phyloP scores from a whole-genome alignment of 1,140 invertebrate genomes.

The Bombus cullumanus region DNA sequence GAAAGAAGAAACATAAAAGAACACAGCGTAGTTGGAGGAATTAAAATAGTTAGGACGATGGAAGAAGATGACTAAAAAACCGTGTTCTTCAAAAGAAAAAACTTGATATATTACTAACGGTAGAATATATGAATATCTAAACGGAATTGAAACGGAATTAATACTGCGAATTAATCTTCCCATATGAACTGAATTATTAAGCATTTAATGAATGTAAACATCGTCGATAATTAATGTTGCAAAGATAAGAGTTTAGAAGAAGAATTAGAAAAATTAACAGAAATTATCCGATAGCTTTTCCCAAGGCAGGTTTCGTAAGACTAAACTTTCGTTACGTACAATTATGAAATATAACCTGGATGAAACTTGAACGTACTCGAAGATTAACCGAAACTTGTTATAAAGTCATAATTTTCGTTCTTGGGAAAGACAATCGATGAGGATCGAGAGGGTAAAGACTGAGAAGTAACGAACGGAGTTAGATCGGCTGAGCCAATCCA shows the following conservation, averaged over 20 bases:
- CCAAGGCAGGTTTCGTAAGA: not conserved
- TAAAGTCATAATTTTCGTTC: not conserved
- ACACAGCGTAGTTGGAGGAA: not conserved
- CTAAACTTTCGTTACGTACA: not conserved
- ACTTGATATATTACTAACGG: not conserved
- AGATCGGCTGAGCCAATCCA: conserved; percentile 24
- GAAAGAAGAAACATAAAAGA: not conserved
- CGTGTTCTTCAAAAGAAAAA: no score
- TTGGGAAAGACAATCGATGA: not conserved
- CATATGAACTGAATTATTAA: not conserved
- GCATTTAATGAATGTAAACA: not conserved
- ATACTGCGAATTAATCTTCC: not conserved
- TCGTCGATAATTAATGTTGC: not conserved
- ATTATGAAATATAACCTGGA: not conserved
- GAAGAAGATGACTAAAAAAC: no score
- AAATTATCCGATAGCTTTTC: not conserved
- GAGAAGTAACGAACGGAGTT: conserved; percentile 21
- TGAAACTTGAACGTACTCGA: not conserved
- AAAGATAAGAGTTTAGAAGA: not conserved
- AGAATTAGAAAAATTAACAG: not conserved
- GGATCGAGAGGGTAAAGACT: not conserved
- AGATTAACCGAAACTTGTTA: not conserved
- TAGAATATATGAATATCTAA: not conserved
- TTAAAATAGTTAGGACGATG: no score
- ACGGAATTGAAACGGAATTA: not conserved